Base-by-base conservation (phyloP, 1,140 invertebrate genomes). In the Micrasema longulum region DNA sequence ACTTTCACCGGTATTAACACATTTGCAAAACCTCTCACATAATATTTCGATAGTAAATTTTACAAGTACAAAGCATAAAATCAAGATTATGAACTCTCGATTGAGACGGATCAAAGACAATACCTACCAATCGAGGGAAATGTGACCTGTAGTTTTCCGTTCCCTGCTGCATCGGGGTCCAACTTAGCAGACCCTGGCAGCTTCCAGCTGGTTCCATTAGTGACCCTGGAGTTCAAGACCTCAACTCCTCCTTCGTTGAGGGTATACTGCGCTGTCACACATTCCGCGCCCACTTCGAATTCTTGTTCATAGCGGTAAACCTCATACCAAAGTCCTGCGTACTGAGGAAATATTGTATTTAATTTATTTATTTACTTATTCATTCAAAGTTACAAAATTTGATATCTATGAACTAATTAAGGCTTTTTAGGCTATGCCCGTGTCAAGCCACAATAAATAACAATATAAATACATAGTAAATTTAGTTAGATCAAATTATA, bases 271-370 rank as follows among this genome's bases (percentile, higher is more conserved):
- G 78, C 73, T 10, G 79, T 76, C 20, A 45, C 38, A 60, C 60
- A 73, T n/a, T 77, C 62, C 6, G 53, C 75, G 47, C 79, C 79
- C 9, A 43, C n/a, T 78, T 83, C 79, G 70, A 79, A 80, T 0
- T 38, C n/a, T 1, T 76, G 69, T 5, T 80, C 78, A 52, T 84
- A 83, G 1, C 79, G 80, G 63, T 77, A 77, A 6, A 82, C 78
- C 23, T 81, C 78, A 50, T 82, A 76, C 83, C 83, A 84, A 1
- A 76, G 48, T 10, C 78, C 78, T 31, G 76, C 70, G 41, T 83
- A 84, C 83, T 83, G 69, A 68, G n/a, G n/a, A 79, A 60, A 4
- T 31, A 31, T 31, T 31, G 26, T n/a, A n/a, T n/a, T n/a, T n/a
- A n/a, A n/a, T n/a, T n/a, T n/a, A n/a, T n/a, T n/a, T n/a, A n/a